Conservation (phyloP, 2,797 vertebrate species). For the Thripadectes ignobilis region DNA sequence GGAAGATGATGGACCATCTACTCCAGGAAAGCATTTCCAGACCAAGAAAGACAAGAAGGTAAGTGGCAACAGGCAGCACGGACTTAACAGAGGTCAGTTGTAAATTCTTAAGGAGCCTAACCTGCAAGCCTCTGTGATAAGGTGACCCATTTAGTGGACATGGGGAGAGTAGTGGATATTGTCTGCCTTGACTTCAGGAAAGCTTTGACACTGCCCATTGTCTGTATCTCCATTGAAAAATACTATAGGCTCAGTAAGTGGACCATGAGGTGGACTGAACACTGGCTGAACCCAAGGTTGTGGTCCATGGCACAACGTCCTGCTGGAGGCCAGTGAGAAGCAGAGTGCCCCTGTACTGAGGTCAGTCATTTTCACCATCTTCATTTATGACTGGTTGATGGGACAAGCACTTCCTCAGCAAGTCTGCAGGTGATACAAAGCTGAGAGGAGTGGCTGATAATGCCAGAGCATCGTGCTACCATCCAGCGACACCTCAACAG, state of each 20-base stretch:
- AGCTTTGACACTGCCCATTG: neutral
- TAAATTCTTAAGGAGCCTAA: neutral
- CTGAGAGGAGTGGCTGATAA: neutral
- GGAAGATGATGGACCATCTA: neutral
- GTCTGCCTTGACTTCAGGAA: neutral
- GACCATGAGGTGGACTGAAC: neutral
- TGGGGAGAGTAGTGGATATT: neutral
- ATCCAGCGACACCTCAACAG: rapidly evolving
- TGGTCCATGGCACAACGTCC: neutral
- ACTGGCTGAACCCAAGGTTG: neutral
- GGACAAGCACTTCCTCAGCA: neutral
- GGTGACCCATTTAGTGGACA: neutral
- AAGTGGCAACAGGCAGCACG: neutral
- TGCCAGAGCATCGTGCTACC: neutral
- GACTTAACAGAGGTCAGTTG: neutral
- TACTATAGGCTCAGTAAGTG: neutral
- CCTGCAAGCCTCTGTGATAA: neutral
- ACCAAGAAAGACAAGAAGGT: neutral
- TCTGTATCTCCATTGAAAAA: neutral
- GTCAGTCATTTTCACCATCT: neutral
- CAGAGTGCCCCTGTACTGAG: neutral
- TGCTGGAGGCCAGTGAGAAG: neutral
- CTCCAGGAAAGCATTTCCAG: neutral
- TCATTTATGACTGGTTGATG: neutral
- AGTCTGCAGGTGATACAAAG: neutral